Evolutionary conservation across 2,113 vertebrate species (phyloP).

Genomic region (Tragelaphus imberbis): DNA sequence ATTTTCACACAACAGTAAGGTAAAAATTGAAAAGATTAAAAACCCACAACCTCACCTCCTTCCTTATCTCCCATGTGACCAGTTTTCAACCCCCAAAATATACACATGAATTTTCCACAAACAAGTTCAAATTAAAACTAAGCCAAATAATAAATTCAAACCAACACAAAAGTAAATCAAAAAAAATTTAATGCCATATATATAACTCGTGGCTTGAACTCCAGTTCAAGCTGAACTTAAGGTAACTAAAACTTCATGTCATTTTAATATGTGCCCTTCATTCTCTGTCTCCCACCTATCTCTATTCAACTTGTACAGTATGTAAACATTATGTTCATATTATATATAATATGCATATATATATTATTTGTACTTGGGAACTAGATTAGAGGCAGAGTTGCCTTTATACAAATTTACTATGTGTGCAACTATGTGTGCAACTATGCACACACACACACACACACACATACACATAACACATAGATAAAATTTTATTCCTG

Average conservation of each 20-base stretch:
- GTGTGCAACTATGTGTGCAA: not conserved
- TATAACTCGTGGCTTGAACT: not conserved
- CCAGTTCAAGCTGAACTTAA: not conserved
- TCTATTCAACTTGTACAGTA: not conserved
- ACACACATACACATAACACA: not conserved
- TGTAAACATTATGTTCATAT: not conserved
- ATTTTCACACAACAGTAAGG: not conserved
- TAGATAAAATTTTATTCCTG: not conserved
- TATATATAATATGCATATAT: not conserved
- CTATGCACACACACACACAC: not conserved
- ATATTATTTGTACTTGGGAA: not conserved
- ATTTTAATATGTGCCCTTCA: not conserved
- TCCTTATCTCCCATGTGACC: not conserved
- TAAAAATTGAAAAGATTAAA: not conserved
- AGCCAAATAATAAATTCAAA: not conserved
- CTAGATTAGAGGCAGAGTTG: not conserved
- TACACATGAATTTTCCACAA: not conserved
- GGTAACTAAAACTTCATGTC: not conserved
- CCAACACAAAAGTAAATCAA: not conserved
- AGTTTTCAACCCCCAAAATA: not conserved
- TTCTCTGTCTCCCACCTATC: not conserved
- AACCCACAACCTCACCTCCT: not conserved
- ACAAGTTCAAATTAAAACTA: not conserved
- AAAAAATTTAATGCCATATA: not conserved
- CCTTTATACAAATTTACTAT: not conserved